Percentiles rank a stretch among this genome's conserved stretches.
These are phyloP conservation scores for Choloepus didactylus DNA, from an alignment of 2,797 vertebrate genomes.

Conservation along the genomic window DNA sequence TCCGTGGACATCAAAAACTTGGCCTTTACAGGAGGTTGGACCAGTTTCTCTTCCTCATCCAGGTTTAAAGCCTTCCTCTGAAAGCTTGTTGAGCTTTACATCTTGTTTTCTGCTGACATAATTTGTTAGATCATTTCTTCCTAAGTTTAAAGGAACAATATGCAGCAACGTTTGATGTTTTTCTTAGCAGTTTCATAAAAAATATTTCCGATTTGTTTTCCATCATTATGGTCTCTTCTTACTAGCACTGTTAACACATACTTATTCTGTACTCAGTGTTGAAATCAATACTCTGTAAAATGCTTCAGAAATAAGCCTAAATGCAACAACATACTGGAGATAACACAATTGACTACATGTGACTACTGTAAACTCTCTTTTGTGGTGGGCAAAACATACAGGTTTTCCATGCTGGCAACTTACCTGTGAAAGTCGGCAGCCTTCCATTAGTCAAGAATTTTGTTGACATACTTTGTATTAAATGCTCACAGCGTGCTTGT, in stretches of 20 bases:
- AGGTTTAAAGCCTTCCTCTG: neutral
- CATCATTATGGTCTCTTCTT: neutral
- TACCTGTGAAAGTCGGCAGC: neutral
- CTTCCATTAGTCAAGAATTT: neutral
- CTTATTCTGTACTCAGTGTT: neutral
- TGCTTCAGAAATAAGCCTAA: neutral
- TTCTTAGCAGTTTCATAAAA: neutral
- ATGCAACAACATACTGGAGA: neutral
- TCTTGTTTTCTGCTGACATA: neutral
- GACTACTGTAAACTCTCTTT: neutral
- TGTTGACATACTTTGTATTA: neutral
- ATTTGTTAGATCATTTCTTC: neutral
- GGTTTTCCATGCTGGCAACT: neutral
- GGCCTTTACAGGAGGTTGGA: neutral
- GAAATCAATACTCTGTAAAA: neutral
- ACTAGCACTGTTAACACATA: neutral
- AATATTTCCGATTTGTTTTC: neutral
- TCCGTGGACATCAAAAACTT: neutral
- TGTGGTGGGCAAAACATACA: neutral
- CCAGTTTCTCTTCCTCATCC: neutral
- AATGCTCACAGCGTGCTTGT: neutral
- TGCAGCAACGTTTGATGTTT: neutral
- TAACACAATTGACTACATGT: neutral
- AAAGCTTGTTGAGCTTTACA: neutral
- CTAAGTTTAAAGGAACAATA: neutral